Conservation (phyloP, 2,113 vertebrate species). For the Thalassoma bifasciatum region DNA sequence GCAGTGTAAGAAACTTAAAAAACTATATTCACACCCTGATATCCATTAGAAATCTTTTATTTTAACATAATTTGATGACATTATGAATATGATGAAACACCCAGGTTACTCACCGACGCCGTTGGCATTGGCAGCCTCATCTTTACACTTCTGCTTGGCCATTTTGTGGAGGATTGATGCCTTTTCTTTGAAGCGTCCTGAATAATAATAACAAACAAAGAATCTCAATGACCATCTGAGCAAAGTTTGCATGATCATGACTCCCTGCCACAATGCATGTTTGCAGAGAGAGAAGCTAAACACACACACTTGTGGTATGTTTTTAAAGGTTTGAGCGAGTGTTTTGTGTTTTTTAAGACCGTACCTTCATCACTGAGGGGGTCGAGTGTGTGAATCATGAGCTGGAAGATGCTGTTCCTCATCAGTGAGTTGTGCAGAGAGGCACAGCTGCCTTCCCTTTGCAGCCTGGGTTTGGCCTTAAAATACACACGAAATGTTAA, state of each 20-base stretch:
- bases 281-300: neutral
- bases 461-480: conserved; percentile 81
- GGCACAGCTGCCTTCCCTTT: conserved; percentile 84
- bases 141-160: conserved; percentile 93
- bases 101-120: conserved; percentile 78
- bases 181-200: conserved; percentile 94
- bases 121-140: conserved; percentile 86
- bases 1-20: no score
- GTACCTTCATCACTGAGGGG: conserved; percentile 80
- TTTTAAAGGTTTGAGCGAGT: neutral
- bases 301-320: no score
- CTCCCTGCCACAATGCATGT: neutral
- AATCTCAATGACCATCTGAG: no score
- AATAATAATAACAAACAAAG: no score
- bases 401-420: conserved; percentile 86
- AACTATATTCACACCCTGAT: no score
- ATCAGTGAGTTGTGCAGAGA: conserved; percentile 84
- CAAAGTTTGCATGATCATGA: no score
- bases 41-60: neutral
- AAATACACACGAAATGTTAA: neutral
- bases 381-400: conserved; percentile 85
- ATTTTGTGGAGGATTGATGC: conserved; percentile 96
- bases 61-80: no score
- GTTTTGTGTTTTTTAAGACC: neutral
- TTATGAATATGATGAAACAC: neutral